phyloP scores from a whole-genome alignment of 2,888 invertebrate genomes.

The Cremastinae sp. region DNA sequence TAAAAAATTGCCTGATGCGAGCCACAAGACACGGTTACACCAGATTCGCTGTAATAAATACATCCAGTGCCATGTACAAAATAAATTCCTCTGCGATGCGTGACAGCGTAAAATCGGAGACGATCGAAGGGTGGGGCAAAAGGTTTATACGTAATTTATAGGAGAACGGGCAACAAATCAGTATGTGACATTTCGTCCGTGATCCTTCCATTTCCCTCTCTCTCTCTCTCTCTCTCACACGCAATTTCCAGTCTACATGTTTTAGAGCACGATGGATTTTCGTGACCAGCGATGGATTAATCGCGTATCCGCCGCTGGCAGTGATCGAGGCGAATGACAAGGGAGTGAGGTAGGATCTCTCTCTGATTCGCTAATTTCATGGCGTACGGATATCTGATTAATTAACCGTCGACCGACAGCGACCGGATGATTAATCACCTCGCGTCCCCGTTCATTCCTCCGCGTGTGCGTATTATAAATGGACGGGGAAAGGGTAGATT shows the following conservation, averaged over 20 bases:
- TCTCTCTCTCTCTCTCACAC: slow-evolving; percentile 15
- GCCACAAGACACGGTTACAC: too few species aligned
- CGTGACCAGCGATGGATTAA: slow-evolving; percentile 58
- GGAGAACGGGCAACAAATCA: slow-evolving; percentile 47
- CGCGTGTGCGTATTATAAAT: slow-evolving; percentile 1
- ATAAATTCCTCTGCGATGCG: slow-evolving; percentile 56
- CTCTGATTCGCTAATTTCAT: slow-evolving; percentile 63
- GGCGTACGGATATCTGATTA: slow-evolving; percentile 77
- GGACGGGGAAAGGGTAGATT: slow-evolving; percentile 61
- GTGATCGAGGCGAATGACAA: slow-evolving; percentile 61
- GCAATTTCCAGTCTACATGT: too few species aligned
- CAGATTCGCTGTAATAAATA: slow-evolving; percentile 6
- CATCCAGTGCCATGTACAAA: slow-evolving; percentile 30
- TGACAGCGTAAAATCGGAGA: slow-evolving; percentile 41
- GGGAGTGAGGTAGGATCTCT: neutral
- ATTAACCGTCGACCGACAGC: slow-evolving; percentile 72
- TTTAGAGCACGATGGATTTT: slow-evolving; percentile 49
- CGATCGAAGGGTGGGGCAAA: slow-evolving; percentile 32
- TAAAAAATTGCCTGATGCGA: neutral
- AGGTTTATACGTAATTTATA: slow-evolving; percentile 51
- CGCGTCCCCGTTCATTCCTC: slow-evolving; percentile 57
- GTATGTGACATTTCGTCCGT: slow-evolving; percentile 51
- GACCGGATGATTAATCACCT: slow-evolving; percentile 73
- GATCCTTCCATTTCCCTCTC: slow-evolving; percentile 22
- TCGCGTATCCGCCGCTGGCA: slow-evolving; percentile 56